Evolutionary conservation across 1,140 invertebrate genomes (phyloP).

Genomic region (Adoxophyes honmai): DNA sequence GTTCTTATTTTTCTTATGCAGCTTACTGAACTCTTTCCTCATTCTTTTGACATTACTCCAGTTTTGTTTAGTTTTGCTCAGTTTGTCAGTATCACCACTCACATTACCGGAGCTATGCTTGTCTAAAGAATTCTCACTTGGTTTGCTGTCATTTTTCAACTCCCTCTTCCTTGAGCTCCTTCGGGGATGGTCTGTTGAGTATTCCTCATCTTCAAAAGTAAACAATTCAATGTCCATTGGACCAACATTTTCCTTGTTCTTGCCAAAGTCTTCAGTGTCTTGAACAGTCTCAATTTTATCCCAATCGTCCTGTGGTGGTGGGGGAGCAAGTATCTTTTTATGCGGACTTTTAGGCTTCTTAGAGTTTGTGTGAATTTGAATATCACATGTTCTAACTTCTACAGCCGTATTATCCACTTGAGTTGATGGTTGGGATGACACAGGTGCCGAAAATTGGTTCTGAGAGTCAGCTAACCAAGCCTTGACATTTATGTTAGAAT

Average conservation of each 20-base stretch:
- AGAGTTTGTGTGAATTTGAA: constrained; percentile 44
- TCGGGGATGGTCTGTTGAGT: constrained; percentile 45
- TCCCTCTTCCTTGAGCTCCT: constrained; percentile 57
- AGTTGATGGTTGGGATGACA: constrained; percentile 34
- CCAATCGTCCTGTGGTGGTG: constrained; percentile 54
- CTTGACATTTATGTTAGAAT: constrained; percentile 52
- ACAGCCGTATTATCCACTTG: constrained; percentile 31
- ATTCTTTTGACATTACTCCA: constrained; percentile 64
- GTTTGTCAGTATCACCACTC: constrained; percentile 34
- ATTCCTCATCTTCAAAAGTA: constrained; percentile 37
- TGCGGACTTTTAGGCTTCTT: constrained; percentile 28
- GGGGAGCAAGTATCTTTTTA: constrained; percentile 31
- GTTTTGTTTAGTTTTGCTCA: constrained; percentile 42
- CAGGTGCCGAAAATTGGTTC: constrained; percentile 58
- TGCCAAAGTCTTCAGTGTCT: constrained; percentile 33
- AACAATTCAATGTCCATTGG: constrained; percentile 51
- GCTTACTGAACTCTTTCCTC: constrained; percentile 63
- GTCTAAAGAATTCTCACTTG: constrained; percentile 23
- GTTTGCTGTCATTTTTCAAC: constrained; percentile 23
- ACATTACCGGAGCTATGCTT: constrained; percentile 33
- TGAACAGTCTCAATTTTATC: constrained; percentile 61
- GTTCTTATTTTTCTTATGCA: constrained; percentile 55
- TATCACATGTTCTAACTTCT: constrained; percentile 37
- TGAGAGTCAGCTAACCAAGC: constrained; percentile 59
- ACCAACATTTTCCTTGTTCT: constrained; percentile 44